Conservation (phyloP, 2,113 vertebrate species). For the Cisticola juncidis region DNA sequence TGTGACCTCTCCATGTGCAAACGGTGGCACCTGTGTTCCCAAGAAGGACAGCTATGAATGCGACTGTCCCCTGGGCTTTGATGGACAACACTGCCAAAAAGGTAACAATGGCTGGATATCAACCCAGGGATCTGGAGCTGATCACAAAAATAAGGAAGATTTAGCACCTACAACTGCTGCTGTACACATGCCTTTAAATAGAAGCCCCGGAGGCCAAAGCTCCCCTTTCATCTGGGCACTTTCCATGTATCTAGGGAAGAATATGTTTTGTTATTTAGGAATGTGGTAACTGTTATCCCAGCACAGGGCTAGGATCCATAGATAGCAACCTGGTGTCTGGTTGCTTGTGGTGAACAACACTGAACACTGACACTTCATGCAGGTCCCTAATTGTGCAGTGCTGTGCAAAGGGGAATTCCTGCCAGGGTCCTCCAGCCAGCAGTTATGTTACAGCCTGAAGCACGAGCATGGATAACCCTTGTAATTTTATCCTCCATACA, state of each 20-base stretch:
- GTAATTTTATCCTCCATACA: constrained; percentile 5
- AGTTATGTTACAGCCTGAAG: not conserved
- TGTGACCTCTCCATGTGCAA: constrained; percentile 83
- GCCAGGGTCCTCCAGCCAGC: not conserved
- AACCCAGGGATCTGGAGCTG: not conserved
- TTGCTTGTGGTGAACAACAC: not conserved
- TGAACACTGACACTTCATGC: not conserved
- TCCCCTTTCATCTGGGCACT: not conserved
- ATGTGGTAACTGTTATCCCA: not conserved
- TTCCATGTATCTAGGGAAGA: not conserved
- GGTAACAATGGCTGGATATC: constrained; percentile 70
- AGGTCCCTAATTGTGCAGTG: not conserved
- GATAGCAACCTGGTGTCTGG: not conserved
- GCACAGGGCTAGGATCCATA: not conserved
- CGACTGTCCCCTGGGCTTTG: constrained; percentile 91
- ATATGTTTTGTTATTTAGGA: not conserved
- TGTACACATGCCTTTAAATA: not conserved
- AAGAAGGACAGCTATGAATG: constrained; percentile 89
- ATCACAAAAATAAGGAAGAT: not conserved
- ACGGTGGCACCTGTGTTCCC: constrained; percentile 88
- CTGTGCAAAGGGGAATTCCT: not conserved
- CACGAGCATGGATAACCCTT: not conserved
- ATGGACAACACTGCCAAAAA: constrained; percentile 92
- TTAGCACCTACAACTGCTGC: not conserved
- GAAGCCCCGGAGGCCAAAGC: not conserved